Evolutionary conservation across 1,140 invertebrate species (phyloP).

Genomic region (Philotrypesis tridentata): DNA sequence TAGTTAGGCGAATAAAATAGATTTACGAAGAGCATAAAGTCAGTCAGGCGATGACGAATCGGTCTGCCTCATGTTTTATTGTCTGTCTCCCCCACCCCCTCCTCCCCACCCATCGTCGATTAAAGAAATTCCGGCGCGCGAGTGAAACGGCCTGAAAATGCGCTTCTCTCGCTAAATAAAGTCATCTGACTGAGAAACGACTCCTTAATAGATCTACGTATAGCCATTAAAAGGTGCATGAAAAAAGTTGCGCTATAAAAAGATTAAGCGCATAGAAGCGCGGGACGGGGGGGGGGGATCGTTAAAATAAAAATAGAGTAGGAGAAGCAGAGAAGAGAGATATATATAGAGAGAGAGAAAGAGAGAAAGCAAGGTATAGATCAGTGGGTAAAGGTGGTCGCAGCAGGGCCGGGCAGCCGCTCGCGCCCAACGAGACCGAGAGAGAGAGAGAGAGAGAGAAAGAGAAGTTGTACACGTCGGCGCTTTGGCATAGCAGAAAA

Average conservation of each 20-base stretch:
- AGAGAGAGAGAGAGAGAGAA: too few relatives aligned
- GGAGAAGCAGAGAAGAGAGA: background rate
- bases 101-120: background rate
- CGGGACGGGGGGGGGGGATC: too few relatives aligned
- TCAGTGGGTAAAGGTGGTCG: background rate
- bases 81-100: too few relatives aligned
- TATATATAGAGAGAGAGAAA: background rate
- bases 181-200: background rate
- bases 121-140: background rate
- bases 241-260: conserved; percentile 21
- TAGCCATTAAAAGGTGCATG: conserved; percentile 9
- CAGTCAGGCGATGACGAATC: too few relatives aligned
- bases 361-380: background rate
- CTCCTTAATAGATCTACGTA: conserved; percentile 12
- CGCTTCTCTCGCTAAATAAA: background rate
- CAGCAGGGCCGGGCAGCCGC: background rate
- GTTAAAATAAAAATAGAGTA: conserved; percentile 7
- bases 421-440: too few relatives aligned
- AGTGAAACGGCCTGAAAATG: background rate
- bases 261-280: conserved; percentile 21
- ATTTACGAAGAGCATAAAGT: too few relatives aligned
- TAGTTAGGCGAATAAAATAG: too few relatives aligned
- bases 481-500: background rate
- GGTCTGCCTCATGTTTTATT: too few relatives aligned
- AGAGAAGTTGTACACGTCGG: background rate